A percentile compares a stretch with the other conserved stretches of the same genome.
These are phyloP conservation scores for Siphonodentalium dalli DNA, from an alignment of 2,888 invertebrate genomes.

Conservation along the genomic window DNA sequence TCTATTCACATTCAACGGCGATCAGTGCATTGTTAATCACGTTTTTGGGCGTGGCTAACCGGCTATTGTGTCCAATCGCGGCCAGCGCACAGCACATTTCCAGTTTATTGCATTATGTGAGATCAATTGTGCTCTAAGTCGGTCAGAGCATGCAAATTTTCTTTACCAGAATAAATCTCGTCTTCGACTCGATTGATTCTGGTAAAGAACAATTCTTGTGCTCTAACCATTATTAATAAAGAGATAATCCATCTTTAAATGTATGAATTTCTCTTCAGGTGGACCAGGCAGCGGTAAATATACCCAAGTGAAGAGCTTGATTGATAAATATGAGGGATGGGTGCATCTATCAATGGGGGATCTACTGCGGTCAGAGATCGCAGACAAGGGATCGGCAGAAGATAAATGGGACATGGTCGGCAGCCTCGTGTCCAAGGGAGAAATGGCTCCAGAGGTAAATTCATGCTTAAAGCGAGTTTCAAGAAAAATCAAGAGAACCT, in stretches of 20 bases:
- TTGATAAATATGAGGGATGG: constrained; percentile 68
- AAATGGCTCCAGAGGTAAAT: constrained; percentile 59
- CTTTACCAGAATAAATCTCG: too few species aligned
- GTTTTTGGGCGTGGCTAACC: too few species aligned
- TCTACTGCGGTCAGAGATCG: constrained; percentile 57
- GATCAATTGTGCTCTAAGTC: too few species aligned
- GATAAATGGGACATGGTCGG: constrained; percentile 49
- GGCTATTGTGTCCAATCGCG: too few species aligned
- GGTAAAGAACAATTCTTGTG: too few species aligned
- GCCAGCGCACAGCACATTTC: too few species aligned
- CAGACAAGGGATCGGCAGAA: constrained; percentile 50
- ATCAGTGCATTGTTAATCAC: too few species aligned
- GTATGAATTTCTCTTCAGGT: constrained; percentile 34
- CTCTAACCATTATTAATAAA: too few species aligned
- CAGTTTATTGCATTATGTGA: too few species aligned
- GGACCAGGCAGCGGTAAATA: constrained; percentile 95
- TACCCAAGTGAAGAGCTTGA: constrained; percentile 88
- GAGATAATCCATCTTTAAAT: too few species aligned
- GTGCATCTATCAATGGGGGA: constrained; percentile 62
- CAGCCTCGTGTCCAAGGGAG: constrained; percentile 51
- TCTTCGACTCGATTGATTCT: too few species aligned
- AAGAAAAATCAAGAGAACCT: not conserved
- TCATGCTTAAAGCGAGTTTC: not conserved
- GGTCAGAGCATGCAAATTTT: not conserved
- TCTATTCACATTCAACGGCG: too few species aligned